These are phyloP conservation scores for Trichogramma pretiosum DNA, from an alignment of 1,140 invertebrate species.

Conservation along the genomic window DNA sequence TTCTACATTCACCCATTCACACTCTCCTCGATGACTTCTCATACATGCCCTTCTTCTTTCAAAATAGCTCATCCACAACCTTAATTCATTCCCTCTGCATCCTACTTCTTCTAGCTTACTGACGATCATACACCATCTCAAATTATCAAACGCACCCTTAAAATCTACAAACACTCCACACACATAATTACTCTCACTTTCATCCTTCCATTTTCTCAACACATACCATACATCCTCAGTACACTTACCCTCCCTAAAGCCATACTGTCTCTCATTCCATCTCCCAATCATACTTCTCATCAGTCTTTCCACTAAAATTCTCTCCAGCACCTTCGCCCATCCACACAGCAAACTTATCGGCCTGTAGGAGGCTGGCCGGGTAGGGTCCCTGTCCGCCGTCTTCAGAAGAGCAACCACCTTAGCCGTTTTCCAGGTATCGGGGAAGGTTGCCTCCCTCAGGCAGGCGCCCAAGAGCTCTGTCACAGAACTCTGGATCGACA, in stretches of 20 bases:
- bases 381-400: constrained; percentile 11
- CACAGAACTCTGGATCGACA: neutral
- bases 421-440: constrained; percentile 17
- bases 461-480: neutral
- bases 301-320: constrained; percentile 20
- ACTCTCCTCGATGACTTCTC: neutral
- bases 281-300: neutral
- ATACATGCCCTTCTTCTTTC: neutral
- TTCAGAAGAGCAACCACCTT: constrained; percentile 17
- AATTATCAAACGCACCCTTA: constrained; percentile 35
- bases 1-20: neutral
- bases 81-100: neutral
- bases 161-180: constrained; percentile 32
- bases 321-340: constrained; percentile 23
- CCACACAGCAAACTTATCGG: constrained; percentile 22
- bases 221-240: neutral
- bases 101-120: constrained; percentile 11
- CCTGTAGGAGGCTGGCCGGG: constrained; percentile 17
- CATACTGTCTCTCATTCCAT: neutral
- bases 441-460: constrained; percentile 1
- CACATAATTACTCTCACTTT: constrained; percentile 19
- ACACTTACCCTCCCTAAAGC: constrained; percentile 14
- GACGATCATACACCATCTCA: constrained; percentile 29
- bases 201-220: neutral
- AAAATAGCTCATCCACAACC: constrained; percentile 4